A percentile compares a stretch with the other conserved stretches of the same genome.
phyloP scores from a whole-genome alignment of 2,888 invertebrate species.

The Microplitis manilae region DNA sequence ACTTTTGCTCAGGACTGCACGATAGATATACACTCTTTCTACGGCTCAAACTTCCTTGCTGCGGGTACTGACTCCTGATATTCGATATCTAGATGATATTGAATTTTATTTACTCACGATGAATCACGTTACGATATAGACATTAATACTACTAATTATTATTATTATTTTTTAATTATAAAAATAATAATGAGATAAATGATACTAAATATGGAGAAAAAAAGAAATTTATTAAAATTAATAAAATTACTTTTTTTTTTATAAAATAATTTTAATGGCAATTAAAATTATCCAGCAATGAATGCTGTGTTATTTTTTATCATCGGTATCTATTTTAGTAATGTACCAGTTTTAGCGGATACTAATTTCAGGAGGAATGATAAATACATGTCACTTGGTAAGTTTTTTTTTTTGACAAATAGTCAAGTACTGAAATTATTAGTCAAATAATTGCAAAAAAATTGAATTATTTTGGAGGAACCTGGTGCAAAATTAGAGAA shows the following conservation, averaged over 20 bases:
- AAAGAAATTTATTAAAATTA: not conserved
- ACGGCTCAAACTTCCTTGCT: conserved; percentile 13
- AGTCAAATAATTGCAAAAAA: no score
- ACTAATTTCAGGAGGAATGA: conserved; percentile 58
- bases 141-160: no score
- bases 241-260: not conserved
- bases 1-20: conserved; percentile 57
- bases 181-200: not conserved
- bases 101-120: not conserved
- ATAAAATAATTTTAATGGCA: not conserved
- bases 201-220: not conserved
- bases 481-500: no score
- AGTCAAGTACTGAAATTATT: no score
- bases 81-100: not conserved
- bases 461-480: no score
- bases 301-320: conserved; percentile 19
- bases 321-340: conserved; percentile 11
- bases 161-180: no score
- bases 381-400: conserved; percentile 59
- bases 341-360: not conserved
- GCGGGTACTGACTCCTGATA: conserved; percentile 8
- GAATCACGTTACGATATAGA: no score
- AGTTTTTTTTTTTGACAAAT: conserved; percentile 36
- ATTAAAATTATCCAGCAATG: not conserved
- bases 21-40: conserved; percentile 23